These are phyloP conservation scores for Aporrectodea caliginosa DNA, from an alignment of 1,140 invertebrate species.

Conservation along the genomic window DNA sequence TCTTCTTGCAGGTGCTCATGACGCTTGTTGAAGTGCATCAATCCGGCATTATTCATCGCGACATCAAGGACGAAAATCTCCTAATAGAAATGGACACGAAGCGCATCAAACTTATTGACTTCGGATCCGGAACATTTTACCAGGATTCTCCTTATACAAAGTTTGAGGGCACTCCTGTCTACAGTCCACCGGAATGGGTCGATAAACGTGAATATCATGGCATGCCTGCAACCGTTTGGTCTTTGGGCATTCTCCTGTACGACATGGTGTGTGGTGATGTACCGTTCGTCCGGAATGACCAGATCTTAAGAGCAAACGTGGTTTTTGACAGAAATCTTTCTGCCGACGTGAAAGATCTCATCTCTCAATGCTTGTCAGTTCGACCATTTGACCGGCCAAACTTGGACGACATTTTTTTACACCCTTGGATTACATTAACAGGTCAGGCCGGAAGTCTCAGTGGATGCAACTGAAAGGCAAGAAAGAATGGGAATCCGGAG, in stretches of 20 bases:
- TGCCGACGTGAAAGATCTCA: not conserved
- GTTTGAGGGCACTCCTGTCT: constrained; percentile 68
- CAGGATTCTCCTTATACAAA: constrained; percentile 63
- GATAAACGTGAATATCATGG: constrained; percentile 62
- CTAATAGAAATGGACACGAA: constrained; percentile 63
- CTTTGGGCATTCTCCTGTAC: constrained; percentile 66
- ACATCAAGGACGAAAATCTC: constrained; percentile 70
- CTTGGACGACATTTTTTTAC: too few relatives aligned
- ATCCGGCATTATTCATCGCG: constrained; percentile 60
- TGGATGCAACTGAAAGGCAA: too few relatives aligned
- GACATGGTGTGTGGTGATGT: constrained; percentile 72
- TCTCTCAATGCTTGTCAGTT: too few relatives aligned
- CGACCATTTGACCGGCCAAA: too few relatives aligned
- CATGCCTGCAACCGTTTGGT: constrained; percentile 65
- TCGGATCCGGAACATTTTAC: constrained; percentile 65
- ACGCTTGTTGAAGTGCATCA: constrained; percentile 52
- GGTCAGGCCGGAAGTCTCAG: too few relatives aligned
- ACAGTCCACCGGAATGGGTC: constrained; percentile 71
- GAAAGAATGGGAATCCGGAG: too few relatives aligned
- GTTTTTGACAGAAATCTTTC: constrained; percentile 21
- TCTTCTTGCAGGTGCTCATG: constrained; percentile 59
- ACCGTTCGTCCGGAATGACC: constrained; percentile 67
- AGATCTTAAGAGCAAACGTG: constrained; percentile 60
- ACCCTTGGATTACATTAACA: too few relatives aligned
- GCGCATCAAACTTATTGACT: constrained; percentile 64